Conservation (phyloP, 2,113 vertebrate species). For the Anoplopoma fimbria region DNA sequence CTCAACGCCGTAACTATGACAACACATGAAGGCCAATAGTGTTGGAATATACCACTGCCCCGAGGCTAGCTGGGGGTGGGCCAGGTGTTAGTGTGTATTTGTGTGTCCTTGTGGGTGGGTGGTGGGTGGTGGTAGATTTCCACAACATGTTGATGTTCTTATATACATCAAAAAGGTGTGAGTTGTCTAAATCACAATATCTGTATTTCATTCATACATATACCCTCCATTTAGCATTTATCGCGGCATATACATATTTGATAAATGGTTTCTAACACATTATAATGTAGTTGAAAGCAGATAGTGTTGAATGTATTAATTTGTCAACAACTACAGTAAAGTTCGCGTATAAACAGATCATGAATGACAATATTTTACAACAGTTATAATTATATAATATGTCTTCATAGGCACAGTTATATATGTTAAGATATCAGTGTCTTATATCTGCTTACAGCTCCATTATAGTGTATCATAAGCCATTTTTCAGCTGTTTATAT, state of each 20-base stretch:
- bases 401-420: not conserved
- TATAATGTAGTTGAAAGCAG: not conserved
- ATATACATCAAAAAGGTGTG: not conserved
- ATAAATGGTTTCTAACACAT: not conserved
- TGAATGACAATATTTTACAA: not conserved
- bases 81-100: constrained; percentile 49
- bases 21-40: constrained; percentile 79
- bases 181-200: not conserved
- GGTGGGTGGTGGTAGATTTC: constrained; percentile 26
- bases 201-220: not conserved
- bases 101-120: constrained; percentile 40
- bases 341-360: constrained; percentile 1
- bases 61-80: constrained; percentile 67
- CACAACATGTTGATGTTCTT: constrained; percentile 11
- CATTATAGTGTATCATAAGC: not conserved
- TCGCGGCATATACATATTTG: not conserved
- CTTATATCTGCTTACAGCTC: not conserved
- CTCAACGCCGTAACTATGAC: constrained; percentile 82
- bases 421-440: not conserved
- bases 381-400: not conserved
- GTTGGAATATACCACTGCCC: constrained; percentile 79
- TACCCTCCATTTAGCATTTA: not conserved
- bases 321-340: not conserved
- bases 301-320: not conserved
- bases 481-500: not conserved